Percentiles rank a stretch among this genome's conserved stretches.
Conservation (phyloP, 2,888 invertebrate genomes). For the Monopis laevigella region DNA sequence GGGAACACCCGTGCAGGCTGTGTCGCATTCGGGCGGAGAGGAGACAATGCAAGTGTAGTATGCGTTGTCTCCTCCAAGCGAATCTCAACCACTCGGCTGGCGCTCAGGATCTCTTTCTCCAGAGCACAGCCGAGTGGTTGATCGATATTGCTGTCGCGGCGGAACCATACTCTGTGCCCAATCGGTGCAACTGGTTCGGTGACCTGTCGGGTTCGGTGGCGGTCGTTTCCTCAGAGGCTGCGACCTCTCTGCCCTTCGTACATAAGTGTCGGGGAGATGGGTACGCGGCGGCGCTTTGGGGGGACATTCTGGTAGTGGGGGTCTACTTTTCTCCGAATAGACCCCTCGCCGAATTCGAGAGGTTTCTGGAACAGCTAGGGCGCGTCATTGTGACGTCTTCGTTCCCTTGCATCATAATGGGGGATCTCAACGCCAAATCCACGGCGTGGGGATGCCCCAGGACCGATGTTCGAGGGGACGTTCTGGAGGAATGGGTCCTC, state of each 20-base stretch:
- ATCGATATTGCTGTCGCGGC: slow-evolving; percentile 7
- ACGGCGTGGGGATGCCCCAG: slow-evolving; percentile 7
- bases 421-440: slow-evolving; percentile 19
- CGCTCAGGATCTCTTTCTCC: slow-evolving; percentile 8
- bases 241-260: not conserved
- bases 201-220: slow-evolving; percentile 9
- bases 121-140: slow-evolving; percentile 9
- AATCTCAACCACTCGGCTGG: slow-evolving; percentile 11
- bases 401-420: slow-evolving; percentile 9
- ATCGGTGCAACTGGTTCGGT: slow-evolving; percentile 14
- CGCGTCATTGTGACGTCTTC: slow-evolving; percentile 5
- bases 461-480: slow-evolving; percentile 16
- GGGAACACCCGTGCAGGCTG: not conserved
- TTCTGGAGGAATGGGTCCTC: slow-evolving; percentile 17
- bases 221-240: slow-evolving; percentile 1
- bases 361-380: slow-evolving; percentile 13
- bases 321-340: slow-evolving; percentile 22
- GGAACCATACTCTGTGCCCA: slow-evolving; percentile 6
- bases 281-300: slow-evolving; percentile 9
- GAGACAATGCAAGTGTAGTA: not conserved
- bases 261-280: slow-evolving; percentile 13
- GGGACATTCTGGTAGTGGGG: slow-evolving; percentile 14
- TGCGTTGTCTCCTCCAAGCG: not conserved
- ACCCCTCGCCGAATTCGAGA: slow-evolving; percentile 19
- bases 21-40: too few species aligned